Evolutionary conservation across 2,888 invertebrate genomes (phyloP).

Genomic region (Sicus ferrugineus): DNA sequence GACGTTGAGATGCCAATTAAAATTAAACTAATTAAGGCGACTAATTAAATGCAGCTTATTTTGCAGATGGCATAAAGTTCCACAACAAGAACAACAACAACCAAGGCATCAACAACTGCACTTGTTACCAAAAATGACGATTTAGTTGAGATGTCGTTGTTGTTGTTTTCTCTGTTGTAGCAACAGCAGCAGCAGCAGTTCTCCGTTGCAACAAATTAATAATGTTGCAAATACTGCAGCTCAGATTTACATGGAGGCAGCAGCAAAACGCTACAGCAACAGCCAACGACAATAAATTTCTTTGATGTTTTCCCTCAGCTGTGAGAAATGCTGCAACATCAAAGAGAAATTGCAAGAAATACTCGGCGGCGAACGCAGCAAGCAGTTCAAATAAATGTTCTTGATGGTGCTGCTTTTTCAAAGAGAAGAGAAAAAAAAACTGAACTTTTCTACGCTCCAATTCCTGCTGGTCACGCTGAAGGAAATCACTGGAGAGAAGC

Average conservation of each 20-base stretch:
- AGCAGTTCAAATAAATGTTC: neutral
- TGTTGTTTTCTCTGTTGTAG: too few relatives aligned
- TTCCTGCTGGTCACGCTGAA: too few relatives aligned
- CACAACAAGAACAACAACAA: constrained; percentile 25
- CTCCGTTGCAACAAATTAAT: too few relatives aligned
- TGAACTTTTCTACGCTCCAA: too few relatives aligned
- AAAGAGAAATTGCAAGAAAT: neutral
- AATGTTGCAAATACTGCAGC: neutral
- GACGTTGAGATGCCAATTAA: constrained; percentile 18
- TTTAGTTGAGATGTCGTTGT: too few relatives aligned
- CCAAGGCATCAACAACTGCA: neutral
- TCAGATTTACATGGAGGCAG: too few relatives aligned
- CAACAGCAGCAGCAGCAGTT: too few relatives aligned
- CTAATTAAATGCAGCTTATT: constrained; percentile 27
- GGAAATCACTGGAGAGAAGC: neutral
- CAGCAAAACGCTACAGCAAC: too few relatives aligned
- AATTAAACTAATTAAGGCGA: constrained; percentile 18
- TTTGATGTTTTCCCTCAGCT: constrained; percentile 17
- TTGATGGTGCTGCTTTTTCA: constrained; percentile 1
- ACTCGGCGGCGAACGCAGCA: too few relatives aligned
- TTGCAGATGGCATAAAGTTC: constrained; percentile 9
- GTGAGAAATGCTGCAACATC: too few relatives aligned
- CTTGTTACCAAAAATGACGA: neutral
- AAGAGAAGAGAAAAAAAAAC: too few relatives aligned
- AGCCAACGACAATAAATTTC: constrained; percentile 9